Conservation (phyloP, 2,888 invertebrate species). For the Drosophila borealis region DNA sequence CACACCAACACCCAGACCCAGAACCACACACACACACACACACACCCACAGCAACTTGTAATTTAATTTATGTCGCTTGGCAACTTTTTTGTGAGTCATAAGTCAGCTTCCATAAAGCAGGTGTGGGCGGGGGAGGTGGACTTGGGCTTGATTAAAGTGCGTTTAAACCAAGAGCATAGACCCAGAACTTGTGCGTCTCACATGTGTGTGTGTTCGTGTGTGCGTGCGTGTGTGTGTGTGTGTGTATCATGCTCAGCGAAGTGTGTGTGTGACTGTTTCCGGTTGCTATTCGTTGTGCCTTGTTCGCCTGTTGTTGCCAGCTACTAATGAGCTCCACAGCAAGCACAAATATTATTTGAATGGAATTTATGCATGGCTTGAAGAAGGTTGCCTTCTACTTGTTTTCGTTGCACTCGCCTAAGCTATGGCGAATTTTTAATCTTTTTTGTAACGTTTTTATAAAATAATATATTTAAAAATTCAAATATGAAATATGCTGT, state of each 20-base stretch:
- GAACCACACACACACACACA: slow-evolving; percentile 10
- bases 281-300: slow-evolving; percentile 26
- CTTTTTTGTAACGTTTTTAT: neutral
- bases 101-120: slow-evolving; percentile 61
- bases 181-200: slow-evolving; percentile 34
- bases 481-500: too few relatives aligned
- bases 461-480: neutral
- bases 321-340: slow-evolving; percentile 76
- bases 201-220: slow-evolving; percentile 27
- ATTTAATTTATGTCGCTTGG: slow-evolving; percentile 73
- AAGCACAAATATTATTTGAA: slow-evolving; percentile 75
- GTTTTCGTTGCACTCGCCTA: neutral
- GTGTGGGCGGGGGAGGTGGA: slow-evolving; percentile 32
- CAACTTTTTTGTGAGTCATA: slow-evolving; percentile 74
- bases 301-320: slow-evolving; percentile 61
- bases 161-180: slow-evolving; percentile 50
- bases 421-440: slow-evolving; percentile 10
- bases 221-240: slow-evolving; percentile 19
- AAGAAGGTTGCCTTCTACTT: slow-evolving; percentile 16
- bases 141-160: slow-evolving; percentile 51
- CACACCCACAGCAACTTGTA: slow-evolving; percentile 45
- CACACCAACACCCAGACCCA: slow-evolving; percentile 5
- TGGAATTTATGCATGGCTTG: slow-evolving; percentile 66
- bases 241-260: neutral
- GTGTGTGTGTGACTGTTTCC: slow-evolving; percentile 35